These are phyloP conservation scores for Cybosia mesomella DNA, from an alignment of 2,888 invertebrate genomes.

Conservation along the genomic window DNA sequence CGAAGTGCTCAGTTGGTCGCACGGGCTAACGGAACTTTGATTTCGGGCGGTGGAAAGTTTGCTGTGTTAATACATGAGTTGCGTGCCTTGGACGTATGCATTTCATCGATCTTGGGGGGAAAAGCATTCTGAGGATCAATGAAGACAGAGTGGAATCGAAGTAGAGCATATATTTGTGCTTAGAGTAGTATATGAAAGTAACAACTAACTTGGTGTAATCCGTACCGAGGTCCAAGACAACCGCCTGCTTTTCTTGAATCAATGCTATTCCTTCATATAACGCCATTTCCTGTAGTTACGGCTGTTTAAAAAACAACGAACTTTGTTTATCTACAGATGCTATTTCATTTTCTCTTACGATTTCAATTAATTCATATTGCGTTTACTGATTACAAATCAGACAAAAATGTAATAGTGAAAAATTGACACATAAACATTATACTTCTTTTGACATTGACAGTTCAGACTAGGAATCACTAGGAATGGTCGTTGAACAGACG, in stretches of 20 bases:
- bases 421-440: neutral
- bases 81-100: neutral
- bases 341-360: neutral
- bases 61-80: neutral
- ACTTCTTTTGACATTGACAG: neutral
- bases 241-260: conserved; percentile 95
- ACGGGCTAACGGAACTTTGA: neutral
- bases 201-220: conserved; percentile 96
- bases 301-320: neutral
- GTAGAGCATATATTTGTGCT: neutral
- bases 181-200: conserved; percentile 1
- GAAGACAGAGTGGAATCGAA: neutral
- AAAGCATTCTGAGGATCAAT: neutral
- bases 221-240: conserved; percentile 95
- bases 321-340: neutral
- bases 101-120: neutral
- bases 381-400: neutral
- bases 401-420: neutral
- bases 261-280: conserved; percentile 93
- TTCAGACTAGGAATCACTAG: no score
- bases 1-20: no score
- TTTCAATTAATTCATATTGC: neutral
- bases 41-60: neutral
- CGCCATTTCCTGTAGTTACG: conserved; percentile 84
- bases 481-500: no score